A percentile compares a stretch with the other conserved stretches of the same genome.
These are phyloP conservation scores for Alectoris magna DNA, from an alignment of 2,797 vertebrate species.

Conservation along the genomic window DNA sequence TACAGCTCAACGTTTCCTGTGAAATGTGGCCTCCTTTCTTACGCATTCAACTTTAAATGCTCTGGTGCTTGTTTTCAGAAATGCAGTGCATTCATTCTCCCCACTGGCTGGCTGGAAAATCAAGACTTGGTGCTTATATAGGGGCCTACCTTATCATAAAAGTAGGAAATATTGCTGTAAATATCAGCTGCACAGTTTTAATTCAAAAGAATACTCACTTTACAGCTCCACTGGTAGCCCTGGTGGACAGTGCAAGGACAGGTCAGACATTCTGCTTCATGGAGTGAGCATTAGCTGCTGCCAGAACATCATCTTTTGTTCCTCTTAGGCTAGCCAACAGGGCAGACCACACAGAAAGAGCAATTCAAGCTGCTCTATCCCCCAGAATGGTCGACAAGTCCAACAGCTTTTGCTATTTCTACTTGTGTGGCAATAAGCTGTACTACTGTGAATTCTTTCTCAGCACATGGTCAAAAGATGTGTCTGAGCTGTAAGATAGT, in stretches of 20 bases:
- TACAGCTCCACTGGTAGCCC: neutral
- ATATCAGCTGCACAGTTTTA: neutral
- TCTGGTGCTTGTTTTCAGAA: neutral
- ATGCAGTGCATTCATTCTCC: neutral
- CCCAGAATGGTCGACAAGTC: no score
- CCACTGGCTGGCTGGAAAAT: neutral
- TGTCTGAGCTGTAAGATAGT: neutral
- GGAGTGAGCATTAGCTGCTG: neutral
- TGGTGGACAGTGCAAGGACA: neutral
- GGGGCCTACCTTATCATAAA: neutral
- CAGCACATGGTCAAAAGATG: neutral
- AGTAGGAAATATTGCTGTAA: neutral
- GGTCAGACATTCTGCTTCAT: fast-evolving
- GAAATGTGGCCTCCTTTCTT: neutral
- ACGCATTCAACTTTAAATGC: neutral
- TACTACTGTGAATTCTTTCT: neutral
- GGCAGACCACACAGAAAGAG: neutral
- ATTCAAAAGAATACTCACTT: neutral
- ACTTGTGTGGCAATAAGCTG: neutral
- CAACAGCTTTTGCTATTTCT: neutral
- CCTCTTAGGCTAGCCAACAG: neutral
- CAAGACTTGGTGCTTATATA: neutral
- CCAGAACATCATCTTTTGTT: neutral
- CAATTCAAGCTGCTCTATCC: fast-evolving
- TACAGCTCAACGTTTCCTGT: fast-evolving